Base-by-base conservation (phyloP, 92 coral and sea anemone genomes). In the Blastomussa wellsi region DNA sequence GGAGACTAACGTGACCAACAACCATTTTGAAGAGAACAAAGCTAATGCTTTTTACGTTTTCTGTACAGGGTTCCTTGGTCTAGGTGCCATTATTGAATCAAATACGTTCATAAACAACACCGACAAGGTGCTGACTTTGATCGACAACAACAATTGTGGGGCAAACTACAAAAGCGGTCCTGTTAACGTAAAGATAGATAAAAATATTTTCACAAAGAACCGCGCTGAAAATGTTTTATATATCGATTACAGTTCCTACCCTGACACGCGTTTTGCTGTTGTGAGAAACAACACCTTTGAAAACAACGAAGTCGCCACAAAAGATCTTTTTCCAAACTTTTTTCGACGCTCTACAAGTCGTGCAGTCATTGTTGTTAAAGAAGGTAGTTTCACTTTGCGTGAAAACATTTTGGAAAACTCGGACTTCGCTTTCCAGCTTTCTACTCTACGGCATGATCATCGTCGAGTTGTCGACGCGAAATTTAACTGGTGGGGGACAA, bases 401-500 rank as follows among this genome's bases (percentile, higher is more conserved):
- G 77, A 91, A 38, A 91, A 91, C 83, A 52, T 48, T 29, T 77
- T 88, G 36, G 85, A 81, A 62, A 88, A 85, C 55, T 71, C 92
- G 39, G 37, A 37, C 53, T 85, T 87, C 29, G 72, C 79, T 24
- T 81, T 33, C 29, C 85, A 91, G 68, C 29, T 91, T 22, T 71
- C 85, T 2, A 82, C 92, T 17, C 28, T 67, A 32, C 85, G 55
- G 52, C 31, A 33, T 37, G 80, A 76, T 62, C 42, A 31, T 38
- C 33, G 62, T 35, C 76, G 60, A 20, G 72, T 36, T 26, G 76
- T 91, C 52, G 88, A 88, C 69, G 97, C 91, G 0, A 82, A 75
- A 42, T 36, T 48, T 44, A 93, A 93, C 57, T 93, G 97, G 97
- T 93, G 94, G 94, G 97, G 90, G 20, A 31, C 94, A 9, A 19